These are phyloP conservation scores for Calidris pygmaea DNA, from an alignment of 2,113 vertebrate genomes.

Conservation along the genomic window DNA sequence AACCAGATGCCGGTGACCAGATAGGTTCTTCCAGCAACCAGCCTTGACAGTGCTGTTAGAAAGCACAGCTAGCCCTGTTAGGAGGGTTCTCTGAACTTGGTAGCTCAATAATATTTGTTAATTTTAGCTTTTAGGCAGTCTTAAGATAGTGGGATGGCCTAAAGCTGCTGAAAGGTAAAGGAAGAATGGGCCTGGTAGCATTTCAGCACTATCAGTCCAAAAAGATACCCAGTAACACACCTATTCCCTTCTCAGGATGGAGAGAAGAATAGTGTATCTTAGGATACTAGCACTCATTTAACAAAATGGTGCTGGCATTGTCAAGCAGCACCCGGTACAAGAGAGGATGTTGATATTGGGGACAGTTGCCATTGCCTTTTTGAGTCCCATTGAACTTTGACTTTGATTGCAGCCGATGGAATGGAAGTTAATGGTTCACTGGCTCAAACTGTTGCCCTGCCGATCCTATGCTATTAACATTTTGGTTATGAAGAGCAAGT, in stretches of 20 bases:
- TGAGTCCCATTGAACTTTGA: background rate
- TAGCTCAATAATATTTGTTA: background rate
- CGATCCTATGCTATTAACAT: background rate
- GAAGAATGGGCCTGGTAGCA: background rate
- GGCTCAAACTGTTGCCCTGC: background rate
- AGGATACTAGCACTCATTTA: background rate
- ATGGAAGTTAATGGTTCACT: background rate
- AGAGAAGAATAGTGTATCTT: background rate
- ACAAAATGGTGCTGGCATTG: background rate
- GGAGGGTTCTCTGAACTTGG: background rate
- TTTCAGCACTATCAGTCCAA: background rate
- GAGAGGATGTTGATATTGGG: background rate
- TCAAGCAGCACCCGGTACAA: background rate
- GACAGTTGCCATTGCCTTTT: background rate
- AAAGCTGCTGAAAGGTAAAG: background rate
- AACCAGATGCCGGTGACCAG: conserved; percentile 16
- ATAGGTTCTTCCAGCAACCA: background rate
- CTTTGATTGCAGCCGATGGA: background rate
- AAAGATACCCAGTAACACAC: background rate
- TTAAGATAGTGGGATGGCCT: background rate
- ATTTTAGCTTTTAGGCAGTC: background rate
- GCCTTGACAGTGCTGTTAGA: background rate
- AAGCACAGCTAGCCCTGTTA: background rate
- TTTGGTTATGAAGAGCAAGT: background rate
- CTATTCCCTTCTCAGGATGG: background rate